phyloP scores from a whole-genome alignment of 2,113 vertebrate genomes.

The Hylia prasina region DNA sequence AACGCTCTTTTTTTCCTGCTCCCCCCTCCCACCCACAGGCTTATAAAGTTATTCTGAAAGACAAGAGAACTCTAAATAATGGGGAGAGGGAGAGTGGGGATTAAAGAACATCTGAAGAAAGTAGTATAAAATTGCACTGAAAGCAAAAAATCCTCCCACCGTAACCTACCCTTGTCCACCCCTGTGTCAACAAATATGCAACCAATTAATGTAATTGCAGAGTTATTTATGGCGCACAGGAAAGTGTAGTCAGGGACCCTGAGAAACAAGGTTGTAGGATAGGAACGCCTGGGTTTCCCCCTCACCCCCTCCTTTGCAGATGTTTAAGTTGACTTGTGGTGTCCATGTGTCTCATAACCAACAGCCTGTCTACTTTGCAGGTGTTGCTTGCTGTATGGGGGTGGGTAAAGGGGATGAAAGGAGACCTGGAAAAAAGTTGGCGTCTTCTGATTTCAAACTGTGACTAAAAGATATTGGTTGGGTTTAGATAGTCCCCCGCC shows the following conservation, averaged over 20 bases:
- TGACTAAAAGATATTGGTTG: slow-evolving; percentile 57
- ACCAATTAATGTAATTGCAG: slow-evolving; percentile 83
- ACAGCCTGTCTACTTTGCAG: slow-evolving; percentile 70
- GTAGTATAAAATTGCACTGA: slow-evolving; percentile 61
- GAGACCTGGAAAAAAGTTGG: slow-evolving; percentile 43
- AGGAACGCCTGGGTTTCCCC: slow-evolving; percentile 32
- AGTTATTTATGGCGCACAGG: slow-evolving; percentile 79
- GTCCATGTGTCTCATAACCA: slow-evolving; percentile 76
- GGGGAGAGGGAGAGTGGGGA: slow-evolving; percentile 30
- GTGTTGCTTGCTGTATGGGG: slow-evolving; percentile 66
- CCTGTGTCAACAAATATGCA: slow-evolving; percentile 81
- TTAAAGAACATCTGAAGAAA: slow-evolving; percentile 54
- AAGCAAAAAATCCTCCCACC: slow-evolving; percentile 64
- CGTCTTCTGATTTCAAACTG: slow-evolving; percentile 73
- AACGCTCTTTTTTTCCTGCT: background rate
- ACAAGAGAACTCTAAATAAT: slow-evolving; percentile 44
- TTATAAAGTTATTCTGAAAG: slow-evolving; percentile 64
- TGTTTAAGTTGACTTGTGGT: slow-evolving; percentile 73
- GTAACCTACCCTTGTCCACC: slow-evolving; percentile 51
- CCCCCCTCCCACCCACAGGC: background rate
- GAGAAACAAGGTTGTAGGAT: slow-evolving; percentile 65
- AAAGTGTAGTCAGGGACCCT: slow-evolving; percentile 72
- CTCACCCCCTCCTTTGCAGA: slow-evolving; percentile 49
- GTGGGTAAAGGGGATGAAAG: slow-evolving; percentile 45
- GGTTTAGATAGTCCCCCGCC: background rate